A percentile compares a stretch with the other conserved stretches of the same genome.
These are phyloP conservation scores for Acleris cristana DNA, from an alignment of 2,888 invertebrate species.

Conservation along the genomic window DNA sequence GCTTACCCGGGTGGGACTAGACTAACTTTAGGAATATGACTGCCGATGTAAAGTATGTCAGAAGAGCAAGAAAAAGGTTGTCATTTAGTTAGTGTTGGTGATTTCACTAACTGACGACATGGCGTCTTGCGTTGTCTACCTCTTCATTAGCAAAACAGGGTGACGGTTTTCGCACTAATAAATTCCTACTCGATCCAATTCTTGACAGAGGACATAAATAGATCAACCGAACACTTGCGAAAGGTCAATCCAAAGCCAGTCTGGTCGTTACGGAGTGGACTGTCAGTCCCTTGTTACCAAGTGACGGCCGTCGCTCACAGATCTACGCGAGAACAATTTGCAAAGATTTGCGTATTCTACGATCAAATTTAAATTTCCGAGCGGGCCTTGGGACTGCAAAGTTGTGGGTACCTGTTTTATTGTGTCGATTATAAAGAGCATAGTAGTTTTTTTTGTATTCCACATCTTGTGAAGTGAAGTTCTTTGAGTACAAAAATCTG, in stretches of 20 bases:
- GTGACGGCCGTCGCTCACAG: conserved; percentile 50
- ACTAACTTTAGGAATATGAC: too few species aligned
- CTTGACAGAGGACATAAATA: conserved; percentile 17
- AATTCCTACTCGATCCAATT: conserved; percentile 22
- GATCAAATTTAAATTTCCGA: conserved; percentile 57
- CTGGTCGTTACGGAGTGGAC: conserved; percentile 23
- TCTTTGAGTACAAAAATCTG: neutral
- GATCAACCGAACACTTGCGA: conserved; percentile 20
- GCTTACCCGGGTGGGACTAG: too few species aligned
- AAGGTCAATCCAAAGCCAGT: conserved; percentile 34
- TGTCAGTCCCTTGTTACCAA: conserved; percentile 53
- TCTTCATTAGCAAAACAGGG: conserved; percentile 25
- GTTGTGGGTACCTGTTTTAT: conserved; percentile 19
- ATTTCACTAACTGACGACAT: neutral
- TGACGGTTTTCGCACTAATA: conserved; percentile 24
- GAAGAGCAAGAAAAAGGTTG: too few species aligned
- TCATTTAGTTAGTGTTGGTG: too few species aligned
- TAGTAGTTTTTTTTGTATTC: neutral
- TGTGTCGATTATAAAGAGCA: conserved; percentile 17
- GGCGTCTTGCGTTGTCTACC: neutral
- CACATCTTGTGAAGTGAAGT: neutral
- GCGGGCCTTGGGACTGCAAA: conserved; percentile 43
- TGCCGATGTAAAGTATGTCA: too few species aligned
- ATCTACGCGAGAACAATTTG: conserved; percentile 62
- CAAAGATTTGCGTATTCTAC: conserved; percentile 54